phyloP scores from a whole-genome alignment of 2,888 invertebrate genomes.

The Drosophila tripunctata region DNA sequence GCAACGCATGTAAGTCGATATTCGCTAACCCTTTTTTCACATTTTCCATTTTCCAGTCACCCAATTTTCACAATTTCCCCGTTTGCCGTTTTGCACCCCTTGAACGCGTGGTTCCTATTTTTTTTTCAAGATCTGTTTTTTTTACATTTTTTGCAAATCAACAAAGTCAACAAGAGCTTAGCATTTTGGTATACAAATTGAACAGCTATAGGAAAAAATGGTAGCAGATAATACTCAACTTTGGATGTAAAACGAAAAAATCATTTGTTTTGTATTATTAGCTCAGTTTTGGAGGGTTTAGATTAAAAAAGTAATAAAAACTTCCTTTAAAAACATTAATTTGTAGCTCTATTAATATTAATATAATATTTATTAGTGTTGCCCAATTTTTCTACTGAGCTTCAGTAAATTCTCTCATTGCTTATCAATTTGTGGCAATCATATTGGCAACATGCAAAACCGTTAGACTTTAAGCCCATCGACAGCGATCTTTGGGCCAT shows the following conservation, averaged over 20 bases:
- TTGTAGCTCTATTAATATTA: no score
- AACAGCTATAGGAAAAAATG: background rate
- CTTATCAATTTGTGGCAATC: slow-evolving; percentile 66
- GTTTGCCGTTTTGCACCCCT: slow-evolving; percentile 28
- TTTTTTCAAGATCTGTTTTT: slow-evolving; percentile 7
- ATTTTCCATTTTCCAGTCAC: background rate
- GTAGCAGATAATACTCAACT: background rate
- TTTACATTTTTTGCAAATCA: slow-evolving; percentile 68
- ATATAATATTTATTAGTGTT: no score
- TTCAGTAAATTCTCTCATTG: slow-evolving; percentile 28
- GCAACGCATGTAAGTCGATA: slow-evolving; percentile 59
- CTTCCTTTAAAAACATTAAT: no score
- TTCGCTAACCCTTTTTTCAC: slow-evolving; percentile 55
- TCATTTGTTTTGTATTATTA: no score
- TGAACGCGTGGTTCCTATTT: background rate
- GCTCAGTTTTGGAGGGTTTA: no score
- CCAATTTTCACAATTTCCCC: slow-evolving; percentile 1
- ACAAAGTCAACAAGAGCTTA: slow-evolving; percentile 63
- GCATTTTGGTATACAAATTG: background rate
- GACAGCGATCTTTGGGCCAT: slow-evolving; percentile 44
- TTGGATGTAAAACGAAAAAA: no score
- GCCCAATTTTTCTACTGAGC: background rate
- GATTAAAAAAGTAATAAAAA: no score
- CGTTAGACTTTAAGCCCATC: slow-evolving; percentile 62
- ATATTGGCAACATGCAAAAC: slow-evolving; percentile 29